Evolutionary conservation across 2,113 vertebrate species (phyloP).

Genomic region (Grus americana): DNA sequence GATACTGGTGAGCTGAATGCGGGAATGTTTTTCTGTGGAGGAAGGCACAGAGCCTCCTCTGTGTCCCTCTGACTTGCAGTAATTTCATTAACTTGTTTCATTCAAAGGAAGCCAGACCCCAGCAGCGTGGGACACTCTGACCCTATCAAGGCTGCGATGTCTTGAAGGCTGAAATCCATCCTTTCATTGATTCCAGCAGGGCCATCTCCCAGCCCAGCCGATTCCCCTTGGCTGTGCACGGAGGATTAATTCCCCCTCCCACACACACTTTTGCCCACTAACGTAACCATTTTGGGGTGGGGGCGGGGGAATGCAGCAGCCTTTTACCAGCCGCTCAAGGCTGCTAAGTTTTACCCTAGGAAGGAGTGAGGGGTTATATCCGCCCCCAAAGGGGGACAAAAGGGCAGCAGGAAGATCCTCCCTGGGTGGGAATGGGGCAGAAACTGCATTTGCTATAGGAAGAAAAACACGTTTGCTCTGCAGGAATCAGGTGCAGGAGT

Average conservation of each 20-base stretch:
- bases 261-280: not conserved
- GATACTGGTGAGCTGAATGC: not conserved
- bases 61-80: not conserved
- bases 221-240: not conserved
- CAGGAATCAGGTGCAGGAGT: not conserved
- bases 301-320: not conserved
- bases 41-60: not conserved
- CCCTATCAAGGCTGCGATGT: fast-evolving
- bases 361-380: fast-evolving
- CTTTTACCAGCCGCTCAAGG: not conserved
- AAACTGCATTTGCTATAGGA: not conserved
- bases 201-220: not conserved
- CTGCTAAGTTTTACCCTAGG: too few relatives aligned
- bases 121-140: not conserved
- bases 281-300: fast-evolving
- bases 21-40: not conserved
- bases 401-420: not conserved
- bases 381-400: not conserved
- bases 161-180: not conserved
- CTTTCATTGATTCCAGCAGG: not conserved
- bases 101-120: not conserved
- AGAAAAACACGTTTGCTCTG: not conserved
- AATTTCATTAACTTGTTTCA: not conserved
- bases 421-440: not conserved
- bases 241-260: not conserved